Base-by-base conservation (phyloP, 64 coral and sea anemone species). In the Montipora capricornis region DNA sequence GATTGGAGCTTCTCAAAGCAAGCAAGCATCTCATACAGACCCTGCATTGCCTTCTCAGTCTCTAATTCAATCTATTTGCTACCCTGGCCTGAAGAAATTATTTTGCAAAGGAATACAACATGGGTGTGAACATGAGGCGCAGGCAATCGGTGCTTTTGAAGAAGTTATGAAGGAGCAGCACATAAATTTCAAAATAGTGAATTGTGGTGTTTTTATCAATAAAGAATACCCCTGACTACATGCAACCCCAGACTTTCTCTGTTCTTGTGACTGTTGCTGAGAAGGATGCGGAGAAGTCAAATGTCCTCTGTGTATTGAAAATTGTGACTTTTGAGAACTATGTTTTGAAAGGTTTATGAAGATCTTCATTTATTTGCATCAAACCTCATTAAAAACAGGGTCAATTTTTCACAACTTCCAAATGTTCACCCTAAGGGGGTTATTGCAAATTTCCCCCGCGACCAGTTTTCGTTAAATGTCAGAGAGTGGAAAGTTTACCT, bases 241-340 rank as follows among this genome's bases (percentile, higher is more conserved):
- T 92, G 80, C 90, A 29, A 92, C 90, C 10, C 90, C 90, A 51
- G 80, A 92, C 69, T 84, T 84, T 69, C 50, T 83, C 6, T 74
- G 68, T 74, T 53, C 47, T 60, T 92, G 90, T 84, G 50, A 78
- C 49, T 93, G 91, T 68, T 93, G 90, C 45, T 53, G 71, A 58
- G 67, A 85, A 82, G 90, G 90, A 4, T 92, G 91, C 26, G 81
- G 81, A 46, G 91, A 93, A 8, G 74, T 93, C 0, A 93, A 89
- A 14, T 88, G 85, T 22, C 85, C 85, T 49, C 19, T 69, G 16
- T 51, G 69, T 17, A 55, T 75, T 12, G 51, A 89, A 17, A 78
- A 78, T 66, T n/a, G 49, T 78, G 74, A 89, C 26, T 78, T 89
- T 77, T 26, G 87, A 89, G 9, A 55, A 55, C 52, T 55, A 55